phyloP scores from a whole-genome alignment of 2,113 vertebrate genomes.

The Acrocephalus kingi region DNA sequence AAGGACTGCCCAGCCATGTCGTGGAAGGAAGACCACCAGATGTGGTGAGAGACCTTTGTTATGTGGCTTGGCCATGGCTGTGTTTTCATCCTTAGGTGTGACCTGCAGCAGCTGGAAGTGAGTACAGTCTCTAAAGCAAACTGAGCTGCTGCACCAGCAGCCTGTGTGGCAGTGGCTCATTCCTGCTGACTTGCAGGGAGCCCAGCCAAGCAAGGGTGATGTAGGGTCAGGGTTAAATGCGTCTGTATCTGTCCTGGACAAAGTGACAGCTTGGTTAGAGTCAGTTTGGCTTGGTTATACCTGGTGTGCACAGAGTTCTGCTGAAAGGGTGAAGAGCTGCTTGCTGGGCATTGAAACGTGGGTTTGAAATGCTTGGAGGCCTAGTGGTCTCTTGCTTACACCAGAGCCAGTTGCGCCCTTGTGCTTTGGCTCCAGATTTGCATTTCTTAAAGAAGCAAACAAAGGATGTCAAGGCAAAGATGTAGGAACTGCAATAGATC shows the following conservation, averaged over 20 bases:
- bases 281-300: background rate
- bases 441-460: background rate
- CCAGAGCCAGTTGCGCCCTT: background rate
- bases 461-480: background rate
- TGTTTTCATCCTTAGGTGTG: background rate
- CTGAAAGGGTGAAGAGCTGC: background rate
- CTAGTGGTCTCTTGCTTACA: background rate
- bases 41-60: background rate
- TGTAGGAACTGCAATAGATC: background rate
- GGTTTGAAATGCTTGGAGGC: background rate
- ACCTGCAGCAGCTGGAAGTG: background rate
- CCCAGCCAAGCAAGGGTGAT: background rate
- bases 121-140: background rate
- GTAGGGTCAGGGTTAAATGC: fast-evolving
- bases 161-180: background rate
- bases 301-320: background rate
- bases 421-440: background rate
- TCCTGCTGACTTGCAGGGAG: background rate
- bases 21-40: background rate
- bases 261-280: background rate
- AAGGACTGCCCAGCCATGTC: background rate
- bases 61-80: background rate
- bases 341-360: background rate
- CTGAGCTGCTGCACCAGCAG: background rate
- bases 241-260: background rate